Conservation (phyloP, 2,888 invertebrate species). For the Atethmia centrago region DNA sequence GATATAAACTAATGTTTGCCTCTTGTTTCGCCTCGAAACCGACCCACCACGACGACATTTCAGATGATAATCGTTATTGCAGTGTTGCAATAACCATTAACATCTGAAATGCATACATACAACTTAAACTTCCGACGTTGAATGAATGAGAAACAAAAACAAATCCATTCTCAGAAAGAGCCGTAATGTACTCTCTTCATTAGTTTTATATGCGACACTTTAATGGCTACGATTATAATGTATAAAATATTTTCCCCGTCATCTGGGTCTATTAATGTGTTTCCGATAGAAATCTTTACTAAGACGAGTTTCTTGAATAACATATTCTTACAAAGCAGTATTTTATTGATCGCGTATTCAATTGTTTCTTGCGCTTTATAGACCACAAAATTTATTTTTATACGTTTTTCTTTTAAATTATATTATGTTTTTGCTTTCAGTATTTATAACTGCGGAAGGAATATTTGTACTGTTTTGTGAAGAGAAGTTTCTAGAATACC, state of each 20-base stretch:
- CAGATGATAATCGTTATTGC: conserved; percentile 1
- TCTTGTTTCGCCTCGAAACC: not conserved
- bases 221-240: conserved; percentile 30
- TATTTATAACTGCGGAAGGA: not conserved
- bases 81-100: no score
- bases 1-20: not conserved
- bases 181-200: conserved; percentile 27
- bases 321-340: not conserved
- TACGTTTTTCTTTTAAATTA: not conserved
- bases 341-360: conserved; percentile 8
- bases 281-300: conserved; percentile 34
- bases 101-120: conserved; percentile 18
- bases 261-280: conserved; percentile 15
- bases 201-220: conserved; percentile 11
- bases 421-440: not conserved
- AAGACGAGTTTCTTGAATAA: conserved; percentile 14
- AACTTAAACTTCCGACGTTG: conserved; percentile 17
- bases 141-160: conserved; percentile 7
- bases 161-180: conserved; percentile 20
- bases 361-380: conserved; percentile 3
- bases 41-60: not conserved
- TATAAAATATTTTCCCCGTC: conserved; percentile 30
- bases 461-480: conserved; percentile 4
- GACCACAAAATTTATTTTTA: not conserved
- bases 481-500: conserved; percentile 10